These are phyloP conservation scores for Larimichthys crocea DNA, from an alignment of 2,113 vertebrate species.

Conservation along the genomic window DNA sequence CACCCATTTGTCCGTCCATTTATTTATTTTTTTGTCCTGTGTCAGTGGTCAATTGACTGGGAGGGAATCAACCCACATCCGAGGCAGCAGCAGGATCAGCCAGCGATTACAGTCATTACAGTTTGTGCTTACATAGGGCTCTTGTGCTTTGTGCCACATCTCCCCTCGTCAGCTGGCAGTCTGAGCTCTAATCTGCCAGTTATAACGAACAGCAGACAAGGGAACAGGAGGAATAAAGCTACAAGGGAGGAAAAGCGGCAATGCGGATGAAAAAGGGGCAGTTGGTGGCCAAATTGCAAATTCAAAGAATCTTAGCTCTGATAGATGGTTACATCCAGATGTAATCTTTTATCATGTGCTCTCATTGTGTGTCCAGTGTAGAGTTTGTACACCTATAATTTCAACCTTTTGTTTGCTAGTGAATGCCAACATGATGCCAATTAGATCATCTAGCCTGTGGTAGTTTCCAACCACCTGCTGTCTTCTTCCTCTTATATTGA, in stretches of 20 bases:
- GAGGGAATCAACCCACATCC: slow-evolving; percentile 50
- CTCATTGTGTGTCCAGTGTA: neutral
- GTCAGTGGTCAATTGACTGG: slow-evolving; percentile 47
- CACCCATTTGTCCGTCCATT: slow-evolving; percentile 3
- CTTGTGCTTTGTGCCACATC: slow-evolving; percentile 74
- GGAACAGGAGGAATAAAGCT: slow-evolving; percentile 44
- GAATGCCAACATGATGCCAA: neutral
- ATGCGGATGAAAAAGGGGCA: neutral
- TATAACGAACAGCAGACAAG: slow-evolving; percentile 72
- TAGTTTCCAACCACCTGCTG: slow-evolving; percentile 18
- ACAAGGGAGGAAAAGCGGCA: slow-evolving; percentile 11
- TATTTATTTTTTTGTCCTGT: slow-evolving; percentile 4
- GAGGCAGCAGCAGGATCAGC: slow-evolving; percentile 73
- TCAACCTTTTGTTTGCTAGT: slow-evolving; percentile 5
- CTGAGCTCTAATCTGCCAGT: slow-evolving; percentile 73
- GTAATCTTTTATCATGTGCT: slow-evolving; percentile 5
- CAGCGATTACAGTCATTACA: slow-evolving; percentile 79
- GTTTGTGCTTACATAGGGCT: slow-evolving; percentile 79
- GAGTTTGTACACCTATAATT: neutral
- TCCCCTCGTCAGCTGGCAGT: slow-evolving; percentile 75
- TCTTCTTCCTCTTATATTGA: slow-evolving; percentile 3
- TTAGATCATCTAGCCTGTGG: slow-evolving; percentile 6
- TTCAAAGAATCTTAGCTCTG: neutral
- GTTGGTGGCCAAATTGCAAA: slow-evolving; percentile 24
- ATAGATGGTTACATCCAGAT: slow-evolving; percentile 7